phyloP scores from a whole-genome alignment of 2,113 vertebrate species.

The Pholis gunnellus region DNA sequence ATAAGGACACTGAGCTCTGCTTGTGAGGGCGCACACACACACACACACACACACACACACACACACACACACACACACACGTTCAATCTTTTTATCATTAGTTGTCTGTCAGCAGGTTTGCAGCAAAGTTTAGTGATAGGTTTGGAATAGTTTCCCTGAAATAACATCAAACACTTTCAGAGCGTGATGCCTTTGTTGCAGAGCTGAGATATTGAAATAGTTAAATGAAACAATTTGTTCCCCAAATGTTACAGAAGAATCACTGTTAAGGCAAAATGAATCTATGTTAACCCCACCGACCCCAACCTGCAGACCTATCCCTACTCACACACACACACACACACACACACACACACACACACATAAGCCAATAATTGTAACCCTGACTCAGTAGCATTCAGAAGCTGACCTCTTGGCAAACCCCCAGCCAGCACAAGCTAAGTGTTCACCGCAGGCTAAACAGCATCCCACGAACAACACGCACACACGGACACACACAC shows the following conservation, averaged over 20 bases:
- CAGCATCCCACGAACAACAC: conserved; percentile 59
- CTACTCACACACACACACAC: conserved; percentile 23
- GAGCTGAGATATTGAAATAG: conserved; percentile 26
- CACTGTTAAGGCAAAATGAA: neutral
- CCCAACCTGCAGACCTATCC: neutral
- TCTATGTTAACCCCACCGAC: conserved; percentile 9
- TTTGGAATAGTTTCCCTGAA: conserved; percentile 9
- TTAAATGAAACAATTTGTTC: conserved; percentile 24
- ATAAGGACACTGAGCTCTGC: neutral
- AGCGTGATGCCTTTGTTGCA: conserved; percentile 6
- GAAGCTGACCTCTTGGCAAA: conserved; percentile 73
- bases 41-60: conserved; percentile 2
- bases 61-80: neutral
- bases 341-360: conserved; percentile 22
- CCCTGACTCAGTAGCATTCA: conserved; percentile 69
- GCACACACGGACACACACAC: conserved; percentile 31
- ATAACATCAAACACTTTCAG: conserved; percentile 17
- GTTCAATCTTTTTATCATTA: neutral
- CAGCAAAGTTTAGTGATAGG: conserved; percentile 15
- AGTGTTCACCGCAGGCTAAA: conserved; percentile 68
- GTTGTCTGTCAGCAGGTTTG: conserved; percentile 17
- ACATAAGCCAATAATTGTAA: conserved; percentile 69
- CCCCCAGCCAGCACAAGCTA: conserved; percentile 58
- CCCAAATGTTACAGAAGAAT: conserved; percentile 17
- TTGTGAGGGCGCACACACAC: neutral